These are phyloP conservation scores for Trachymyrmex cornetzi DNA, from an alignment of 1,140 invertebrate species.

Conservation along the genomic window DNA sequence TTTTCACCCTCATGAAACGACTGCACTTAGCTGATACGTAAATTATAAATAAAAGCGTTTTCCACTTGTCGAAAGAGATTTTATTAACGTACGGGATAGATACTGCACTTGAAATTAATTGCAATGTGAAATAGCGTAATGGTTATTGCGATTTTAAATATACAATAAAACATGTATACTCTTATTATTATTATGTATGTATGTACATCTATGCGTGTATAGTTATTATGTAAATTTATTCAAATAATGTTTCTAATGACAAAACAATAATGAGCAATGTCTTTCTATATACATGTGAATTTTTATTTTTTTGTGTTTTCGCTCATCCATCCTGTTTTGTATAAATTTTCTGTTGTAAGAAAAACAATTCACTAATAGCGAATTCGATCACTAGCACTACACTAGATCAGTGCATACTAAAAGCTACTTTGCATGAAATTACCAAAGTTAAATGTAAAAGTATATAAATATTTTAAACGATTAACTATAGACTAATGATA, in stretches of 20 bases:
- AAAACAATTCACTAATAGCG: neutral
- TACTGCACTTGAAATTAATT: slow-evolving; percentile 35
- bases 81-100: slow-evolving; percentile 21
- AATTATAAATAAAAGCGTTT: slow-evolving; percentile 53
- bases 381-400: no score
- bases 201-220: slow-evolving; percentile 73
- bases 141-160: slow-evolving; percentile 67
- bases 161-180: slow-evolving; percentile 59
- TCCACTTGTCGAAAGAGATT: slow-evolving; percentile 36
- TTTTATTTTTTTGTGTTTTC: slow-evolving; percentile 34
- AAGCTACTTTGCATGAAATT: no score
- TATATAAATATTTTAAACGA: no score
- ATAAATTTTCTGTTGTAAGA: neutral
- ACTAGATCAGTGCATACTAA: no score
- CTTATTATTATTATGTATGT: slow-evolving; percentile 59
- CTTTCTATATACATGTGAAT: slow-evolving; percentile 68
- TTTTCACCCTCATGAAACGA: slow-evolving; percentile 63
- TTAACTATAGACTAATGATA: no score
- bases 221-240: slow-evolving; percentile 66
- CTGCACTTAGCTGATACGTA: slow-evolving; percentile 57
- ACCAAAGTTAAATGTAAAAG: no score
- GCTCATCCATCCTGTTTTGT: neutral
- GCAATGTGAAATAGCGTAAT: slow-evolving; percentile 53
- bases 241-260: slow-evolving; percentile 75
- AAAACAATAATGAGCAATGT: slow-evolving; percentile 68